Conservation (phyloP, 2,797 vertebrate genomes). For the Pelodytes ibericus region DNA sequence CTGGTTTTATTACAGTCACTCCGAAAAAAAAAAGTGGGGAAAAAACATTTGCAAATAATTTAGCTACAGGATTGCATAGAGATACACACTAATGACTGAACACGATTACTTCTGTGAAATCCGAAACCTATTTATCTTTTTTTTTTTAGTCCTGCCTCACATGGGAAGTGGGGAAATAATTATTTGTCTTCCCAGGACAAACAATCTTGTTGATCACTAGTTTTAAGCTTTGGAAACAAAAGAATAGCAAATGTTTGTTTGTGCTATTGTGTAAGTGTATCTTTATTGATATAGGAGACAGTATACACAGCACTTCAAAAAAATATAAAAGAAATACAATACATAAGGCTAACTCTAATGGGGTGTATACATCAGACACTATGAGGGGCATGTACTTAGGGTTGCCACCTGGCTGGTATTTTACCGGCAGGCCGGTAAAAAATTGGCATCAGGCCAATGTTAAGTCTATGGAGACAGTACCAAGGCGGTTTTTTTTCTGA, state of each 20-base stretch:
- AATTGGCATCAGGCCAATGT: no score
- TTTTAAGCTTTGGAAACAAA: conserved; percentile 17
- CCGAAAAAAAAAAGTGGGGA: conserved; percentile 47
- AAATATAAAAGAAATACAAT: background rate
- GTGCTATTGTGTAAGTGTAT: background rate
- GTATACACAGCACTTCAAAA: background rate
- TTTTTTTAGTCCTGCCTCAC: conserved; percentile 41
- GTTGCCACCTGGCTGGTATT: no score
- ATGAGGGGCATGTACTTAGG: no score
- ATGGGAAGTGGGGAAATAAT: conserved; percentile 51
- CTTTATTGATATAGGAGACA: background rate
- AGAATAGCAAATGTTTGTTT: background rate
- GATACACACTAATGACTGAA: conserved; percentile 62
- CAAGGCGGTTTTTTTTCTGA: no score
- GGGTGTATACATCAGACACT: no score
- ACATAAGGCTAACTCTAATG: no score
- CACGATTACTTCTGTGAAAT: conserved; percentile 50
- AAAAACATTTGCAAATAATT: conserved; percentile 73
- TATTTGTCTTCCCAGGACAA: conserved; percentile 51
- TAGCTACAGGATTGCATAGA: conserved; percentile 63
- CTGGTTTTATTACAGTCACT: conserved; percentile 75
- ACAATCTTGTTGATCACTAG: conserved; percentile 36
- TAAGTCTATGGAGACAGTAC: no score
- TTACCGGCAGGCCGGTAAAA: no score
- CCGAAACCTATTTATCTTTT: conserved; percentile 33